Conservation (phyloP, 2,888 invertebrate species). For the Aromia moschata region DNA sequence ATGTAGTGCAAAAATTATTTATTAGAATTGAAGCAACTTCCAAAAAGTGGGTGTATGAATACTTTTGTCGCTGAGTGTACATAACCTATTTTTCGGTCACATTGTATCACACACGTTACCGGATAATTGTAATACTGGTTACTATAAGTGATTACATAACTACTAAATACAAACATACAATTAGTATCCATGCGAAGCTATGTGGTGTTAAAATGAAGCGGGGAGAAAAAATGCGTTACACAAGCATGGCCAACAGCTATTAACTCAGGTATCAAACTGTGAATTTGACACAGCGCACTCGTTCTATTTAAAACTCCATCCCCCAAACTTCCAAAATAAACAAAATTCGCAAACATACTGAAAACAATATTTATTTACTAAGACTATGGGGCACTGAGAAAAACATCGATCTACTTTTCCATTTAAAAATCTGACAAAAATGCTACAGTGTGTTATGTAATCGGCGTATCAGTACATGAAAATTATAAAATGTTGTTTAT, state of each 20-base stretch:
- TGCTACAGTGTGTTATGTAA: slow-evolving; percentile 15
- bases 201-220: slow-evolving; percentile 8
- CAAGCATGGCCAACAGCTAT: slow-evolving; percentile 20
- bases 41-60: too few relatives aligned
- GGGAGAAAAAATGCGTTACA: slow-evolving; percentile 10
- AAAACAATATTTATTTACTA: slow-evolving; percentile 13
- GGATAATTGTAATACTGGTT: too few relatives aligned
- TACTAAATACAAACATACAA: too few relatives aligned
- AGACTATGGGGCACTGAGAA: slow-evolving; percentile 12
- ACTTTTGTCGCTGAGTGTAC: too few relatives aligned
- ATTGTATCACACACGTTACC: too few relatives aligned
- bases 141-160: too few relatives aligned
- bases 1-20: too few relatives aligned
- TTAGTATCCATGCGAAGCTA: slow-evolving; percentile 9
- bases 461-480: too few relatives aligned
- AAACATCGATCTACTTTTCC: slow-evolving; percentile 11
- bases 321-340: slow-evolving; percentile 15
- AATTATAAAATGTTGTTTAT: too few relatives aligned
- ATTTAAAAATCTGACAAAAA: slow-evolving; percentile 12
- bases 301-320: slow-evolving; percentile 22
- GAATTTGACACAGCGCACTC: slow-evolving; percentile 1
- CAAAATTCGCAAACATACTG: slow-evolving; percentile 8
- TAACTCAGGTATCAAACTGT: not conserved
- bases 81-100: too few relatives aligned
- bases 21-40: too few relatives aligned